These are phyloP conservation scores for Alosa alosa DNA, from an alignment of 2,113 vertebrate species.

Conservation along the genomic window DNA sequence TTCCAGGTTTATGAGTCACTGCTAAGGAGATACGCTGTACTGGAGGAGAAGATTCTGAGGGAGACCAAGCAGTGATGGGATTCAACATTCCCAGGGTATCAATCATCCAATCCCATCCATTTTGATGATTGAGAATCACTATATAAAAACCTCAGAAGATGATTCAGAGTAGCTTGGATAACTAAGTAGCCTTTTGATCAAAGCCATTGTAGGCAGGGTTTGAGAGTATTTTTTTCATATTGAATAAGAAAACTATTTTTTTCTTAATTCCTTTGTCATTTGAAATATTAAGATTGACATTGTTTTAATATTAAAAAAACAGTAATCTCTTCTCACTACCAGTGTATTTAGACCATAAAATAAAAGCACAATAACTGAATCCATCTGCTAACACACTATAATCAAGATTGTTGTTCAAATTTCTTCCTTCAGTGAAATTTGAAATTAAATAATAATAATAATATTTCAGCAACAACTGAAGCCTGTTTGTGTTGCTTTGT, in stretches of 20 bases:
- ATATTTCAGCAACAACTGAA: background rate
- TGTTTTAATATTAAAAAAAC: background rate
- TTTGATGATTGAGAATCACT: background rate
- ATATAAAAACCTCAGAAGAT: background rate
- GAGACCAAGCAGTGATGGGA: slow-evolving; percentile 31
- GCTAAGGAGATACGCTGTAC: slow-evolving; percentile 68
- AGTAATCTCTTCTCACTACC: background rate
- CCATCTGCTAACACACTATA: background rate
- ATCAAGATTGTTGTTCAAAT: background rate
- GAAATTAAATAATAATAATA: background rate
- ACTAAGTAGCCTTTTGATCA: background rate
- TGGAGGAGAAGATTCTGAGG: slow-evolving; percentile 64
- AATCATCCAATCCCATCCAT: background rate
- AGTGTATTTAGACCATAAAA: background rate
- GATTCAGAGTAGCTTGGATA: background rate
- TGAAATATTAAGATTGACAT: no score
- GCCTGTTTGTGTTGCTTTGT: background rate
- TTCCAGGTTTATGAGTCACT: slow-evolving; percentile 67
- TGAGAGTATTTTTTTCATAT: background rate
- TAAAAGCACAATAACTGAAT: background rate
- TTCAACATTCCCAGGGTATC: background rate
- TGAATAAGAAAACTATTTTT: background rate
- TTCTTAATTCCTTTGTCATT: background rate
- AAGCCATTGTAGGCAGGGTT: background rate
- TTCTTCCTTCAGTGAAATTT: background rate